A percentile compares a stretch with the other conserved stretches of the same genome.
These are phyloP conservation scores for Brachionus manjavacas DNA, from an alignment of 1,140 invertebrate species.

Conservation along the genomic window DNA sequence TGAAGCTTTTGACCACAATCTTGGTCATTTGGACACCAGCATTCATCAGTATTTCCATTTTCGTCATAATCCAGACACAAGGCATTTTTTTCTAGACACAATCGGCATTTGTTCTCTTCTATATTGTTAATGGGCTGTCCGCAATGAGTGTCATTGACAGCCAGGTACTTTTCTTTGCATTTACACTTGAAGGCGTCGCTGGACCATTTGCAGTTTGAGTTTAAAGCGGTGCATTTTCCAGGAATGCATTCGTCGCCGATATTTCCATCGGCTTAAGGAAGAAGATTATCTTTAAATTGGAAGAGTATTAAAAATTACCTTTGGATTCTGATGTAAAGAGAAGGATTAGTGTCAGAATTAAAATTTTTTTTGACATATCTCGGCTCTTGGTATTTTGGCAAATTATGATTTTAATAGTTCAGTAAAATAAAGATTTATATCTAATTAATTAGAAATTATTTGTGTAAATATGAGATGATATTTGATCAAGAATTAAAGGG, in stretches of 20 bases:
- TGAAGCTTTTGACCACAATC: background rate
- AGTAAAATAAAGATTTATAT: background rate
- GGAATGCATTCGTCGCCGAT: slow-evolving; percentile 35
- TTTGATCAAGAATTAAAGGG: background rate
- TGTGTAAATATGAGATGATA: background rate
- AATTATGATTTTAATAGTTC: background rate
- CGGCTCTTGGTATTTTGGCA: background rate
- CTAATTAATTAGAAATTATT: background rate
- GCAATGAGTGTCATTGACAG: slow-evolving; percentile 34
- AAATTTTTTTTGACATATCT: background rate
- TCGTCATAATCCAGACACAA: slow-evolving; percentile 33
- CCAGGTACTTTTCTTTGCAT: slow-evolving; percentile 22
- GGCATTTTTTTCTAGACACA: slow-evolving; percentile 35
- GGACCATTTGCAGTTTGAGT: slow-evolving; percentile 41
- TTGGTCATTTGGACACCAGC: slow-evolving; percentile 38
- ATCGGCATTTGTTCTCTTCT: slow-evolving; percentile 20
- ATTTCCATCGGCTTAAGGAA: background rate
- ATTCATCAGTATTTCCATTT: slow-evolving; percentile 33
- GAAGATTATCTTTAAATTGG: background rate
- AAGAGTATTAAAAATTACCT: background rate
- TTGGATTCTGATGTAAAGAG: background rate
- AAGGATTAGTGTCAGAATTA: background rate
- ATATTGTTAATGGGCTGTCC: slow-evolving; percentile 34
- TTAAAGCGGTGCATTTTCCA: background rate
- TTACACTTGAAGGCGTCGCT: background rate